A percentile compares a stretch with the other conserved stretches of the same genome.
Conservation (phyloP, 2,888 invertebrate species). For the Acheta domesticus region DNA sequence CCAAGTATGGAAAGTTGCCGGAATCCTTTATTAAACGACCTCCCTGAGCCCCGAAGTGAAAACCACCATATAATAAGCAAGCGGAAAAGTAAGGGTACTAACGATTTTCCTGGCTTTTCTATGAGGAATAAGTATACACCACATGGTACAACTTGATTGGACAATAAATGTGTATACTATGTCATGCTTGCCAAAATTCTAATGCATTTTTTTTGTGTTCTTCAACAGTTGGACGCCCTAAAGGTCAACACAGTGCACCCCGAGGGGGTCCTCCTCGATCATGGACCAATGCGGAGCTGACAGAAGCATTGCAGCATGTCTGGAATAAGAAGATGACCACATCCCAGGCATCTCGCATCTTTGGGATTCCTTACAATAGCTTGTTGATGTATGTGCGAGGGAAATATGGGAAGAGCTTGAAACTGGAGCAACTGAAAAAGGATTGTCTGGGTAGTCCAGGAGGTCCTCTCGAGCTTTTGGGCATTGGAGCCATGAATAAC, state of each 20-base stretch:
- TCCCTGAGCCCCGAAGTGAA: conserved; percentile 43
- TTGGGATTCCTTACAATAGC: conserved; percentile 91
- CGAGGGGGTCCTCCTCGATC: conserved; percentile 86
- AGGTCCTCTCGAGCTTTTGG: conserved; percentile 63
- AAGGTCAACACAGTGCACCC: conserved; percentile 88
- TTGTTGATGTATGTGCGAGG: conserved; percentile 88
- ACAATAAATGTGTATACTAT: neutral
- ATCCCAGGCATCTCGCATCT: conserved; percentile 84
- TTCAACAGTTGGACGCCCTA: conserved; percentile 70
- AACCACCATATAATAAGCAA: conserved; percentile 55
- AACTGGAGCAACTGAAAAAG: conserved; percentile 80
- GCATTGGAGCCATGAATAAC: conserved; percentile 50
- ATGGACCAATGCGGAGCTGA: conserved; percentile 88
- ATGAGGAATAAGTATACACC: conserved; percentile 9
- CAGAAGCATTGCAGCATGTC: conserved; percentile 87
- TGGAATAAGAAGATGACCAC: conserved; percentile 96
- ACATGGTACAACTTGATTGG: neutral
- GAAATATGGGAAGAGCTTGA: conserved; percentile 88
- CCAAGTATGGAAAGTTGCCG: conserved; percentile 73
- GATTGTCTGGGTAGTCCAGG: conserved; percentile 79
- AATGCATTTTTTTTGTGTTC: neutral
- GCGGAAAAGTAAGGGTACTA: conserved; percentile 66
- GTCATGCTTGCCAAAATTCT: neutral
- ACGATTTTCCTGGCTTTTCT: conserved; percentile 10
- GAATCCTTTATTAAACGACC: conserved; percentile 66